Percentiles rank a stretch among this genome's conserved stretches.
Evolutionary conservation across 2,888 invertebrate genomes (phyloP).

Genomic region (Apeira syringaria): DNA sequence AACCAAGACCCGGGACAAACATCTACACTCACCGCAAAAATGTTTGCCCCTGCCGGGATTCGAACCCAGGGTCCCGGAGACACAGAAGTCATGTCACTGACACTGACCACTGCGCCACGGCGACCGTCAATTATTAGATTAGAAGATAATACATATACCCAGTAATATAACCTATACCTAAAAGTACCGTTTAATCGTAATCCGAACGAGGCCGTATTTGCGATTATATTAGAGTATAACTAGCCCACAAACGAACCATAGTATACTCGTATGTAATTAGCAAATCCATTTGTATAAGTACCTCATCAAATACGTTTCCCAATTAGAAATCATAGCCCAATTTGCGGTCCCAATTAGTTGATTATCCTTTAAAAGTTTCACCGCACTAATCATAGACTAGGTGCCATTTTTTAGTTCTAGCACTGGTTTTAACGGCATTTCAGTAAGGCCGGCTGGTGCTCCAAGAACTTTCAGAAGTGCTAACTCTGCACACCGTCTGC

Average conservation of each 20-base stretch:
- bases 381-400: slow-evolving; percentile 35
- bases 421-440: slow-evolving; percentile 51
- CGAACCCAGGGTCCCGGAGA: too few species aligned
- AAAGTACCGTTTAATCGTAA: too few species aligned
- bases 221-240: neutral
- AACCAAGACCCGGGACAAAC: too few species aligned
- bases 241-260: neutral
- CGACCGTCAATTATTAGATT: too few species aligned
- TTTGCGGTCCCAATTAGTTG: slow-evolving; percentile 22
- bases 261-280: slow-evolving; percentile 7
- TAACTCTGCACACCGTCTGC: slow-evolving; percentile 40
- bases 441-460: slow-evolving; percentile 48
- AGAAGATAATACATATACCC: too few species aligned
- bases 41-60: too few species aligned
- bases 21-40: too few species aligned
- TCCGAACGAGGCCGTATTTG: too few species aligned
- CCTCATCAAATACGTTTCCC: slow-evolving; percentile 2
- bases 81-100: too few species aligned
- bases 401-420: slow-evolving; percentile 40
- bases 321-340: slow-evolving; percentile 6
- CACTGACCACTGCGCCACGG: too few species aligned
- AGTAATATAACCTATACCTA: too few species aligned
- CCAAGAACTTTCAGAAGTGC: slow-evolving; percentile 42
- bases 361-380: slow-evolving; percentile 26
- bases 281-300: slow-evolving; percentile 7